Base-by-base conservation (phyloP, 2,888 invertebrate species). In the Clivina fossor region DNA sequence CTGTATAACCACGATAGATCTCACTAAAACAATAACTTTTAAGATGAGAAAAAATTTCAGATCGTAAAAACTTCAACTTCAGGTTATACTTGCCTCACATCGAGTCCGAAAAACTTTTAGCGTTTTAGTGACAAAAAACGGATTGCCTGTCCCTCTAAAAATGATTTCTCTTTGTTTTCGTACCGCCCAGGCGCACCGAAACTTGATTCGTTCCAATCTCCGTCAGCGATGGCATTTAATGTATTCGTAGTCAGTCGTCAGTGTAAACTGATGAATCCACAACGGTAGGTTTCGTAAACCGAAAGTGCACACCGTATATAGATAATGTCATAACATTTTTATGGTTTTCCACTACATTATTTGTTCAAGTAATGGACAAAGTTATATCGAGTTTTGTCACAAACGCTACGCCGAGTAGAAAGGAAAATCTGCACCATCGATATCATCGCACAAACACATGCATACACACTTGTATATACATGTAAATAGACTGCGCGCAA, bases 381-480 rank as follows among this genome's bases (percentile, higher is more conserved):
- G 53, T 53, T 53, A 53, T 53, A 53, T 53, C 53, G 53, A 53
- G 53, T 53, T 53, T 53, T 53, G 53, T 53, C 53, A 53, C 40
- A 50, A 38, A 9, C 48, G 37, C 37, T 37, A 37, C 37, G n/a
- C 37, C 48, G 35, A 20, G 37, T 37, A 48, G 24, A 37, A 37
- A 33, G 37, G 37, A 22, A 18, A 35, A 47, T 47, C 47, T 47
- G 19, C 11, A 30, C n/a, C 32, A 20, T 35, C 16, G 35, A 48
- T 30, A 30, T 26, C 32, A 32, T 47, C 33, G 11, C 33, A 47
- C 22, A 41, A 11, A 20, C 20, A 20, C 28, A 18, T 28, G 28
- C 44, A 18, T 30, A 46, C 46, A 46, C 18, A 32, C 7, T 16
- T 33, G 9, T 3, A 33, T 13, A 16, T 16, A 33, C 16, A 16